These are phyloP conservation scores for Temnothorax nylanderi DNA, from an alignment of 1,140 invertebrate species.

Conservation along the genomic window DNA sequence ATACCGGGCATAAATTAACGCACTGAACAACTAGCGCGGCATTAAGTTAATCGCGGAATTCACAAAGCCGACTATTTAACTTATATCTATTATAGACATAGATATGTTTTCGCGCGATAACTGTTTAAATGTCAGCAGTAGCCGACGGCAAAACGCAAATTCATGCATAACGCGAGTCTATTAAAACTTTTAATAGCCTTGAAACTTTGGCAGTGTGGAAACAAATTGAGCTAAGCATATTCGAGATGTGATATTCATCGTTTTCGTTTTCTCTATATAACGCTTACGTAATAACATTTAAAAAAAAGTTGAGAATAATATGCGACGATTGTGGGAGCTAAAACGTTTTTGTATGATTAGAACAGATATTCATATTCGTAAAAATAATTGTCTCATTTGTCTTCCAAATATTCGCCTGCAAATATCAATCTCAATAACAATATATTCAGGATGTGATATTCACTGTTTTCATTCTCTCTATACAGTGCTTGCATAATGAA, in stretches of 20 bases:
- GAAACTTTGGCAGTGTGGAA: background rate
- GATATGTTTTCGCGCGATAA: background rate
- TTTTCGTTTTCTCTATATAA: background rate
- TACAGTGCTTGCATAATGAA: background rate
- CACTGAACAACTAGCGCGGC: background rate
- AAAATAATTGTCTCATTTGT: background rate
- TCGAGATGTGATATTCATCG: background rate
- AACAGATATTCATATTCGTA: background rate
- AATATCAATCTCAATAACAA: constrained; percentile 4
- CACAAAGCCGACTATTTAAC: background rate
- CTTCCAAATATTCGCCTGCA: background rate
- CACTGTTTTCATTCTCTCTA: background rate
- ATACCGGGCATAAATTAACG: background rate
- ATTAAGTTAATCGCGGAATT: background rate
- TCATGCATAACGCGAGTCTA: background rate
- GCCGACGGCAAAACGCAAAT: background rate
- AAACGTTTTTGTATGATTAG: background rate
- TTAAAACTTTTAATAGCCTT: constrained; percentile 28
- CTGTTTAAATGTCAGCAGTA: background rate
- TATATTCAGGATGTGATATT: background rate
- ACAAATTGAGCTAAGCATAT: background rate
- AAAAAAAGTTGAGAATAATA: background rate
- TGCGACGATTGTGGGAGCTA: background rate
- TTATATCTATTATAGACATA: background rate
- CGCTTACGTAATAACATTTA: background rate